Evolutionary conservation across 2,888 invertebrate genomes (phyloP).

Genomic region (Epinotia nisella): DNA sequence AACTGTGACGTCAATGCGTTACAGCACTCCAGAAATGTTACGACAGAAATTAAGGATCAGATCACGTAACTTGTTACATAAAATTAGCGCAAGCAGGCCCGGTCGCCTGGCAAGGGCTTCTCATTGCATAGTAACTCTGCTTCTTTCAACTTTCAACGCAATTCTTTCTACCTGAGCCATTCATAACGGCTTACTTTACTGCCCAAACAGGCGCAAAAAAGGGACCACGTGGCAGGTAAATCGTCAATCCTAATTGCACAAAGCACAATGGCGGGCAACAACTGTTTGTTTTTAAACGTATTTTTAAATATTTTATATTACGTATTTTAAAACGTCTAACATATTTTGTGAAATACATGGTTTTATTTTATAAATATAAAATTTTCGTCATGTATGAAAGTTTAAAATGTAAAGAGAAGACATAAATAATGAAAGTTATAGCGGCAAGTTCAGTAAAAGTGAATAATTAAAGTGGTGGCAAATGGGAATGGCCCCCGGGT

Average conservation of each 20-base stretch:
- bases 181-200: conserved; percentile 29
- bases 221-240: conserved; percentile 36
- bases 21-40: conserved; percentile 9
- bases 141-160: conserved; percentile 39
- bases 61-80: conserved; percentile 34
- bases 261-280: conserved; percentile 21
- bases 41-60: conserved; percentile 14
- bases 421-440: conserved; percentile 14
- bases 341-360: too few species aligned
- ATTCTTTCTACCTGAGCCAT: conserved; percentile 38
- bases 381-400: conserved; percentile 12
- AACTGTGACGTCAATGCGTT: conserved; percentile 3
- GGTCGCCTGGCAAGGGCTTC: conserved; percentile 32
- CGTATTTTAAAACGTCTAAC: too few species aligned
- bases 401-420: background rate
- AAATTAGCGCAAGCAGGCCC: conserved; percentile 34
- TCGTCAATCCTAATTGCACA: conserved; percentile 19
- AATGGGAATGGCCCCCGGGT: conserved; percentile 47
- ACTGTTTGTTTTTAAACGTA: conserved; percentile 24
- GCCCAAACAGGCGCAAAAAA: conserved; percentile 14
- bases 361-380: too few species aligned
- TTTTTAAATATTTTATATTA: too few species aligned
- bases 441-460: conserved; percentile 13
- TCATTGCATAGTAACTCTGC: conserved; percentile 24
- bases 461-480: conserved; percentile 34